A percentile compares a stretch with the other conserved stretches of the same genome.
phyloP scores from a whole-genome alignment of 2,888 invertebrate genomes.

The Diachrysia chrysitis region DNA sequence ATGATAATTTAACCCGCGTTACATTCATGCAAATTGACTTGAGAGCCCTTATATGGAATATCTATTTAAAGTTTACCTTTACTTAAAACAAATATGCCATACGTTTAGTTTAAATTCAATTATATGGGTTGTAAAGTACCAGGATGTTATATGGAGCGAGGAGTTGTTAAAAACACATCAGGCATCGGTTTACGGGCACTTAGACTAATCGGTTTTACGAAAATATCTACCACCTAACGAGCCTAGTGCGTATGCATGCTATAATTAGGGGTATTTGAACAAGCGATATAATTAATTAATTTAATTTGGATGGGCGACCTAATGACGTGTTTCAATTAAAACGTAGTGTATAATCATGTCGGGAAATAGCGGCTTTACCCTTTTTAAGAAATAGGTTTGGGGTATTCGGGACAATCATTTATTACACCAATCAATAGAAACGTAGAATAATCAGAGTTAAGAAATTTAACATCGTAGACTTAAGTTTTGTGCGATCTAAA shows the following conservation, averaged over 20 bases:
- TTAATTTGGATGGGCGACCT: slow-evolving; percentile 15
- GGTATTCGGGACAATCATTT: neutral
- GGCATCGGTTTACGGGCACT: slow-evolving; percentile 60
- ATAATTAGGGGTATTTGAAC: slow-evolving; percentile 46
- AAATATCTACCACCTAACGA: slow-evolving; percentile 65
- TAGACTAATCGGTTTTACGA: slow-evolving; percentile 62
- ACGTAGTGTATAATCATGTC: neutral
- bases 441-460: no score
- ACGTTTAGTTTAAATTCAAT: slow-evolving; percentile 48
- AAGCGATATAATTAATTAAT: slow-evolving; percentile 33
- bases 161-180: slow-evolving; percentile 79
- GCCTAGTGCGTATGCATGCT: slow-evolving; percentile 56
- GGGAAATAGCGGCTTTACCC: neutral
- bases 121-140: slow-evolving; percentile 57
- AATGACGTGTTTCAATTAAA: slow-evolving; percentile 10
- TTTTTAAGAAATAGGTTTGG: neutral
- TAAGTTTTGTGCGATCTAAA: no score
- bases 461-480: no score
- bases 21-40: slow-evolving; percentile 54
- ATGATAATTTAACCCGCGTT: slow-evolving; percentile 43
- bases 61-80: slow-evolving; percentile 39
- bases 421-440: neutral
- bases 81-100: slow-evolving; percentile 41
- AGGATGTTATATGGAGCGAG: slow-evolving; percentile 64
- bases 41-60: slow-evolving; percentile 38